Evolutionary conservation across 2,888 invertebrate species (phyloP).

Genomic region (Ischnura elegans): DNA sequence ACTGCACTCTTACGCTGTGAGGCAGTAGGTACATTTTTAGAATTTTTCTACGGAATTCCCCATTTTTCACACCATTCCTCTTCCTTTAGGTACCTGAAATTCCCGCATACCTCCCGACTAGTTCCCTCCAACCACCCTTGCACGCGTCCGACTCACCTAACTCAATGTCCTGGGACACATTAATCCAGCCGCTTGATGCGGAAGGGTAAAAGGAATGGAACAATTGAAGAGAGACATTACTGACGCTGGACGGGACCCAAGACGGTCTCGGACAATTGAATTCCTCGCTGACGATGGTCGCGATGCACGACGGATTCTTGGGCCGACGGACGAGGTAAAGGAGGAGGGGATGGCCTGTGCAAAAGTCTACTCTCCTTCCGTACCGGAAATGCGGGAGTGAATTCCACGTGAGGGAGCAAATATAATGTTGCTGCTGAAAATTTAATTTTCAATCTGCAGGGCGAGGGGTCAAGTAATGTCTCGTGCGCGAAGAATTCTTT

Average conservation of each 20-base stretch:
- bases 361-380: slow-evolving; percentile 6
- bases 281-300: background rate
- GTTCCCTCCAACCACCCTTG: no score
- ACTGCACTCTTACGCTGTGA: no score
- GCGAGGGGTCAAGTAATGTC: background rate
- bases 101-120: no score
- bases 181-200: background rate
- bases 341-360: no score
- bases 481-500: background rate
- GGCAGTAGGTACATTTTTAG: no score
- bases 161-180: background rate
- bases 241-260: slow-evolving; percentile 49
- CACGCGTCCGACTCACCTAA: background rate
- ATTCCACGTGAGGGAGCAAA: background rate
- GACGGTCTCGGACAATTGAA: slow-evolving; percentile 54
- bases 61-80: no score
- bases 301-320: background rate
- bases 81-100: no score
- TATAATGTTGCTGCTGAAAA: slow-evolving; percentile 38
- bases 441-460: slow-evolving; percentile 29
- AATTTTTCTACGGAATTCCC: no score
- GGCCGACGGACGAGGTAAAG: background rate
- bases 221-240: background rate
- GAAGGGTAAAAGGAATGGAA: background rate
- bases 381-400: background rate